Percentiles rank a stretch among this genome's conserved stretches.
phyloP scores from a whole-genome alignment of 2,888 invertebrate genomes.

The Notocelia uddmanniana region DNA sequence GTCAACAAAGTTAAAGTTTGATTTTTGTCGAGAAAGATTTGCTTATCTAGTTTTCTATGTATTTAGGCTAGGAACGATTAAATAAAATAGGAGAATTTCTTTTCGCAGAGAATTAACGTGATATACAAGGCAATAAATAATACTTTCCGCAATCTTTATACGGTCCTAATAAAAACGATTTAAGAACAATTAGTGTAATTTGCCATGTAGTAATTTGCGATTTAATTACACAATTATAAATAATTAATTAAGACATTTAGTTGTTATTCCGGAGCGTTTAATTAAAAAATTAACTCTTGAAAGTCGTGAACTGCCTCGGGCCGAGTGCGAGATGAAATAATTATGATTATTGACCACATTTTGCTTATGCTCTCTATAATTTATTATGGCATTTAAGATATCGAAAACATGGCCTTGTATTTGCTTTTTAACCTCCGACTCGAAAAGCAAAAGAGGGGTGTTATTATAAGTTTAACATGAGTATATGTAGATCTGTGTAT shows the following conservation, averaged over 20 bases:
- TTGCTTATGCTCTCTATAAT: slow-evolving; percentile 21
- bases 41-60: no score
- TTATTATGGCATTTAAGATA: slow-evolving; percentile 40
- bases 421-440: no score
- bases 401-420: slow-evolving; percentile 3
- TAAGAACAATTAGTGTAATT: slow-evolving; percentile 24
- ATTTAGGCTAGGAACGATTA: no score
- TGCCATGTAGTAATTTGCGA: slow-evolving; percentile 7
- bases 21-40: no score
- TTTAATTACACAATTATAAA: slow-evolving; percentile 17
- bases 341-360: slow-evolving; percentile 22
- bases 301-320: not conserved
- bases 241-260: slow-evolving; percentile 28
- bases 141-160: not conserved
- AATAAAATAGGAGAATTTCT: no score
- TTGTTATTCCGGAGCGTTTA: not conserved
- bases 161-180: not conserved
- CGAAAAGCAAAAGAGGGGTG: no score
- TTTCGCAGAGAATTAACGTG: no score
- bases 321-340: slow-evolving; percentile 23
- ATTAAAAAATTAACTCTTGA: slow-evolving; percentile 27
- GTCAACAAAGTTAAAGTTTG: no score
- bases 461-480: no score
- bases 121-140: not conserved
- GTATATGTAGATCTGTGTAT: no score